Evolutionary conservation across 1,140 invertebrate genomes (phyloP).

Genomic region (Cydia pomonella): DNA sequence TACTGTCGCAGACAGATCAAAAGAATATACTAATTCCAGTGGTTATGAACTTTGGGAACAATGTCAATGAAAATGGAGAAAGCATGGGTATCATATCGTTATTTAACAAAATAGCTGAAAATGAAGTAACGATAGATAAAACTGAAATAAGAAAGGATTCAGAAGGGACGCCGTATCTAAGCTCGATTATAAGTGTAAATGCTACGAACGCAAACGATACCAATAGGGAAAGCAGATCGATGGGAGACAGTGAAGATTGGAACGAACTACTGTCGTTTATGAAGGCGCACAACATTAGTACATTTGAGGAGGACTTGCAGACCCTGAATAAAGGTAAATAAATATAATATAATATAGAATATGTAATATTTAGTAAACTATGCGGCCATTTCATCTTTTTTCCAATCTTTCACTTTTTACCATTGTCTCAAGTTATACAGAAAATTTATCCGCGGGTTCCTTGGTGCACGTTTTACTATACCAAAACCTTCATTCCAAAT

Average conservation of each 20-base stretch:
- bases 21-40: constrained; percentile 65
- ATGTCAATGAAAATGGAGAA: constrained; percentile 78
- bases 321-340: neutral
- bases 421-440: no score
- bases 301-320: constrained; percentile 9
- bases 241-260: constrained; percentile 56
- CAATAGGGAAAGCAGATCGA: constrained; percentile 55
- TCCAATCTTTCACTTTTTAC: no score
- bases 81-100: constrained; percentile 82
- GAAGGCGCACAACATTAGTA: constrained; percentile 40
- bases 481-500: no score
- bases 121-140: constrained; percentile 62
- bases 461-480: no score
- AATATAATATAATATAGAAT: neutral
- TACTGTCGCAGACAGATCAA: constrained; percentile 46
- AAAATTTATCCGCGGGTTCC: no score
- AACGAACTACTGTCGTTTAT: constrained; percentile 65
- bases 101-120: constrained; percentile 80
- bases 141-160: constrained; percentile 76
- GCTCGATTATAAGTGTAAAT: constrained; percentile 73
- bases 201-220: constrained; percentile 59
- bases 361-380: neutral
- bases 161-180: constrained; percentile 74
- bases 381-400: no score
- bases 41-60: constrained; percentile 74